Base-by-base conservation (phyloP, 2,888 invertebrate species). In the Perithous albicinctus region DNA sequence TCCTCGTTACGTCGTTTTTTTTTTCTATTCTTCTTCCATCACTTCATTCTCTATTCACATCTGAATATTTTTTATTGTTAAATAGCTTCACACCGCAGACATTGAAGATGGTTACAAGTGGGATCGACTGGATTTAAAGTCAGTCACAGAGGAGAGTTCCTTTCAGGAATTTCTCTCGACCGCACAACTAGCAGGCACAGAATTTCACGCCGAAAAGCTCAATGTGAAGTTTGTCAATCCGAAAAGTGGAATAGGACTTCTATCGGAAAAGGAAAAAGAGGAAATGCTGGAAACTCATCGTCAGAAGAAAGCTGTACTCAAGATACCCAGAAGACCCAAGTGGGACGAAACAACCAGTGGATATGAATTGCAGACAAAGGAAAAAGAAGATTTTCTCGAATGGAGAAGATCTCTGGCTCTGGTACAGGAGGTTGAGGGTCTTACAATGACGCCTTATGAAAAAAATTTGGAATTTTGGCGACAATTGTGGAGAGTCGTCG, bases 401-500 rank as follows among this genome's bases (percentile, higher is more conserved):
- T 99, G 99, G 99, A 94, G 99, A 83, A 94, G 98, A 66, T 94
- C 96, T 74, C 93, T 99, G 73, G 96, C 98, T 2, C 92, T 95
- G 29, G 91, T 98, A 15, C 97, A 97, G 92, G 96, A 97, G 86
- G 94, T 95, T 15, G 95, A 98, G 56, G 96, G 96, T 0, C 94
- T 99, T 1, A 94, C 97, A 0, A 93, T 99, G 84, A 99, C 99
- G 0, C 99, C 99, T 0, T 99, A 98, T 93, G 99, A 99, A 90
- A 97, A 98, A 89, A 99, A 99, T 93, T 93, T 99, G 20, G 99
- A 99, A 91, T 97, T 99, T 88, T 99, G 99, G 99, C 95, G 99
- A 63, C 99, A 99, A 92, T 92, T 99, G 38, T 99, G 99, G 99
- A 95, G 99, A 87, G 99, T 99, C 0, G 95, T 99, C n/a, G 99